A percentile compares a stretch with the other conserved stretches of the same genome.
Evolutionary conservation across 64 coral and sea anemone genomes (phyloP).

Genomic region (Montipora foliosa): DNA sequence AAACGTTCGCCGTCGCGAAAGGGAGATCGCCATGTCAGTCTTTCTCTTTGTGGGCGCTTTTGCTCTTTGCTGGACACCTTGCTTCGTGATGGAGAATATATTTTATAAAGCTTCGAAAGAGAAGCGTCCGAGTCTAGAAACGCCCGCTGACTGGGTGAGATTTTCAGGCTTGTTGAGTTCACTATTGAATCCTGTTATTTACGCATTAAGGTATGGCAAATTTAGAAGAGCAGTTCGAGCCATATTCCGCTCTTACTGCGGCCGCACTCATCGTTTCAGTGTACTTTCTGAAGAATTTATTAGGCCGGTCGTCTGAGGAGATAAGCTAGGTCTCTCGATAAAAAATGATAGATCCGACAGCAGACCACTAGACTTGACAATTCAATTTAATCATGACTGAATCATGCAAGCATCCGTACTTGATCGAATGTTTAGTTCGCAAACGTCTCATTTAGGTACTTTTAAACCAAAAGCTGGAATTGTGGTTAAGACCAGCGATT

Average conservation of each 20-base stretch:
- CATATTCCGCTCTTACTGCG: neutral
- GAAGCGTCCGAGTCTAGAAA: neutral
- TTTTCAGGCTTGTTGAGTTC: conserved; percentile 79
- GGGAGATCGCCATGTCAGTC: conserved; percentile 65
- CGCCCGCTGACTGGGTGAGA: conserved; percentile 14
- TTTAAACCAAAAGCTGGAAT: too few relatives aligned
- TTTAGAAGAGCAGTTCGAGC: conserved; percentile 64
- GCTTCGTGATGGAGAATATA: conserved; percentile 70
- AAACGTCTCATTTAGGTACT: too few relatives aligned
- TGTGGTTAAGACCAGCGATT: too few relatives aligned
- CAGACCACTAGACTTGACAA: too few relatives aligned
- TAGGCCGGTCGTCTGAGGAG: neutral
- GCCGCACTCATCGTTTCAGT: neutral
- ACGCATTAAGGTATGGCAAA: conserved; percentile 68
- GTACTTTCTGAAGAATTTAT: neutral
- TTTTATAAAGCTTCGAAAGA: neutral
- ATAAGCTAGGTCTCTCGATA: neutral
- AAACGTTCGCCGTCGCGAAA: conserved; percentile 66
- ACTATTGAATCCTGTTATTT: conserved; percentile 72
- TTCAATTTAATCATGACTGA: too few relatives aligned
- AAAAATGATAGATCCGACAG: too few relatives aligned
- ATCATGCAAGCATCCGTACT: too few relatives aligned
- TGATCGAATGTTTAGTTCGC: too few relatives aligned
- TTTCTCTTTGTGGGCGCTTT: conserved; percentile 83
- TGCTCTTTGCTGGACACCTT: conserved; percentile 69